Conservation (phyloP, 2,888 invertebrate species). For the Hedychridium roseum region DNA sequence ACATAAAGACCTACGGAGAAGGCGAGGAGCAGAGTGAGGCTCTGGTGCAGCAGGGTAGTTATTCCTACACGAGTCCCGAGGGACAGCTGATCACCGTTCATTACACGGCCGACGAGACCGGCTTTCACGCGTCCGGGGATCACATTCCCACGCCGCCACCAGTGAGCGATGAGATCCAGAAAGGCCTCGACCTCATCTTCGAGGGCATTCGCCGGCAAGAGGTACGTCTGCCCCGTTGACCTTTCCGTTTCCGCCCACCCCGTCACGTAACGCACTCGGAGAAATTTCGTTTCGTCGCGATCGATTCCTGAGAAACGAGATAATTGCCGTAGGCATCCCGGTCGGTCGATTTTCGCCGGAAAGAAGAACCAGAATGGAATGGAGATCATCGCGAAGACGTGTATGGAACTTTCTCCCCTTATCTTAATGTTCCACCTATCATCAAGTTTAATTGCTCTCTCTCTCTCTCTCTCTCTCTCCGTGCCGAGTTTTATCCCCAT, state of each 20-base stretch:
- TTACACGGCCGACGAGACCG: constrained; percentile 84
- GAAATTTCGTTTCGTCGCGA: too few species aligned
- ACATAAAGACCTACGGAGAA: constrained; percentile 73
- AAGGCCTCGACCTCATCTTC: constrained; percentile 86
- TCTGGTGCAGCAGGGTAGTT: constrained; percentile 80
- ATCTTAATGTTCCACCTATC: too few species aligned
- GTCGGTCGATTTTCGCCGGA: too few species aligned
- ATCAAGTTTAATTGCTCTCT: too few species aligned
- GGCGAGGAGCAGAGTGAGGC: constrained; percentile 76
- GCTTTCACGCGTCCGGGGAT: constrained; percentile 82
- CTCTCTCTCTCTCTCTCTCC: constrained; percentile 3
- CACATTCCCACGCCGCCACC: constrained; percentile 87
- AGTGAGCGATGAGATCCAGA: constrained; percentile 84
- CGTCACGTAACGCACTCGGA: too few species aligned
- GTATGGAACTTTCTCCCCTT: too few species aligned
- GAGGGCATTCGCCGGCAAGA: constrained; percentile 78
- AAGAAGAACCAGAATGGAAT: too few species aligned
- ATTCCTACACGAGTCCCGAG: constrained; percentile 82
- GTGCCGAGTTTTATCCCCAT: background rate
- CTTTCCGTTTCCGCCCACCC: constrained; percentile 7
- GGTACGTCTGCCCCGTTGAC: constrained; percentile 55
- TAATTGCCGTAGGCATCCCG: too few species aligned
- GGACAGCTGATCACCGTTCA: constrained; percentile 78
- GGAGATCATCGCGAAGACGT: too few species aligned
- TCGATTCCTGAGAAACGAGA: too few species aligned